Conservation (phyloP, 2,113 vertebrate genomes). For the Tachysurus fulvidraco region DNA sequence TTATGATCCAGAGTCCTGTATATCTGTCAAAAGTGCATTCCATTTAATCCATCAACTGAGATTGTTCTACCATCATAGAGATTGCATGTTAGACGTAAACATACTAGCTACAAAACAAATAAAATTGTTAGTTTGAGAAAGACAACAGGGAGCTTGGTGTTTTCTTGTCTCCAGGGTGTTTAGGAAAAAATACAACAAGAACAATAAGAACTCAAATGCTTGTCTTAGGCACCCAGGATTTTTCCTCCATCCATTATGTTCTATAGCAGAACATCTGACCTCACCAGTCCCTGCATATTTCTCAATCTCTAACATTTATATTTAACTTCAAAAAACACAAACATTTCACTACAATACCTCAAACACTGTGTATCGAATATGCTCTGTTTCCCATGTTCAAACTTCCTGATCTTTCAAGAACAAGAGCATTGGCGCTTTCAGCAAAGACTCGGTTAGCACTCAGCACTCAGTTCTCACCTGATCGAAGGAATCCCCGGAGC, state of each 20-base stretch:
- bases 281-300: not conserved
- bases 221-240: not conserved
- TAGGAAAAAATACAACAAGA: not conserved
- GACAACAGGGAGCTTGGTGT: not conserved
- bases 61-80: not conserved
- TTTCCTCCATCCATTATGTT: not conserved
- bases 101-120: not conserved
- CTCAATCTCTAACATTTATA: conserved; percentile 62
- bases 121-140: not conserved
- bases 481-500: conserved; percentile 42
- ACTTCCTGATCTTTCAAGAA: conserved; percentile 69
- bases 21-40: not conserved
- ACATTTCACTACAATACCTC: conserved; percentile 69
- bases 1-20: not conserved
- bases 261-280: not conserved
- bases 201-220: too few species aligned
- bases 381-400: conserved; percentile 65
- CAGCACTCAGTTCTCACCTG: conserved; percentile 28
- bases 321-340: conserved; percentile 74
- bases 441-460: conserved; percentile 17
- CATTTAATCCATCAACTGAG: not conserved
- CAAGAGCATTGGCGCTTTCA: conserved; percentile 28
- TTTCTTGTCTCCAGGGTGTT: not conserved
- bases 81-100: not conserved
- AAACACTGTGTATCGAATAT: conserved; percentile 68